phyloP scores from a whole-genome alignment of 2,888 invertebrate genomes.

The Nymphalis polychloros region DNA sequence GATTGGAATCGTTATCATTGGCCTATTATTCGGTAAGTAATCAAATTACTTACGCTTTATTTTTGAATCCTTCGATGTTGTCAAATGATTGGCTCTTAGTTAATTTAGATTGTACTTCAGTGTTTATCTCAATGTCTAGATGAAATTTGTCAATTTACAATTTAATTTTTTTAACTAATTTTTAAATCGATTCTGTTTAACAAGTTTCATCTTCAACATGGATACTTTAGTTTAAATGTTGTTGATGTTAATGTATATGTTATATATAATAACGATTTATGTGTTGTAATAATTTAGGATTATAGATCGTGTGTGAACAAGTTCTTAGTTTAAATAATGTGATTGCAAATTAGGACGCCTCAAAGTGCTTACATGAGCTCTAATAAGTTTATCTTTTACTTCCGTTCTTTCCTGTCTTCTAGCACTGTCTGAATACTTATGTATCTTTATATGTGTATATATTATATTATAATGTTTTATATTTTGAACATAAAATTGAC shows the following conservation, averaged over 20 bases:
- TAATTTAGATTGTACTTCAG: conserved; percentile 27
- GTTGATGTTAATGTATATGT: conserved; percentile 5
- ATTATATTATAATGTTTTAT: not conserved
- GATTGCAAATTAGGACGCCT: conserved; percentile 32
- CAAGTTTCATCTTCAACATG: conserved; percentile 32
- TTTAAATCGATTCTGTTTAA: not conserved
- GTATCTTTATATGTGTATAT: not conserved
- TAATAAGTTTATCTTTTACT: conserved; percentile 42
- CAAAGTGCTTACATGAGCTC: conserved; percentile 47
- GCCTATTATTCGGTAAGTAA: conserved; percentile 93
- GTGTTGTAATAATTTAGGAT: conserved; percentile 15
- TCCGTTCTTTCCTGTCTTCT: conserved; percentile 42
- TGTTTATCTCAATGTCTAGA: conserved; percentile 23
- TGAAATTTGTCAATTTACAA: conserved; percentile 31
- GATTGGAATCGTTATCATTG: conserved; percentile 90
- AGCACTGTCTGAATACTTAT: conserved; percentile 10
- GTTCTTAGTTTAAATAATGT: conserved; percentile 15
- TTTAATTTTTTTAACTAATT: not conserved
- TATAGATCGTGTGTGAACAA: conserved; percentile 21
- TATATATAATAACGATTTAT: conserved; percentile 11
- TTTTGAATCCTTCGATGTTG: conserved; percentile 43
- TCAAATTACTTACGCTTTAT: conserved; percentile 10
- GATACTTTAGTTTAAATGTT: conserved; percentile 16
- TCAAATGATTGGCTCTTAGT: conserved; percentile 40
- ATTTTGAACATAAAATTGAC: conserved; percentile 16